phyloP scores from a whole-genome alignment of 2,888 invertebrate species.

The Eupithecia subumbrata region DNA sequence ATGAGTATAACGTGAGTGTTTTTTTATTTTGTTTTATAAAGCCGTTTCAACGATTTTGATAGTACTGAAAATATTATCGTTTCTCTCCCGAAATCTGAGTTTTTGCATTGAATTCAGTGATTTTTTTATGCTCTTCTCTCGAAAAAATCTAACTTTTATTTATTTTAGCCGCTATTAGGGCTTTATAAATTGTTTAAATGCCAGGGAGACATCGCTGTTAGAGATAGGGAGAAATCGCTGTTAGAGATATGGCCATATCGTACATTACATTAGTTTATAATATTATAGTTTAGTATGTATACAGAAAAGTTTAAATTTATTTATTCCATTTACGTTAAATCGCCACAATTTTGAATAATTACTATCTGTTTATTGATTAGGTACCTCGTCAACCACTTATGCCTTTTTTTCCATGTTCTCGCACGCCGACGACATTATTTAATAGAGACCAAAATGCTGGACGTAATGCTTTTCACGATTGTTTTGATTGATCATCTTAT shows the following conservation, averaged over 20 bases:
- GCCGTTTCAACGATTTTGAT: not conserved
- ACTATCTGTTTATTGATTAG: not conserved
- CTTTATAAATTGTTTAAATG: not conserved
- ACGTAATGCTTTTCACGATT: not conserved
- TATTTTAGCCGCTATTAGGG: too few species aligned
- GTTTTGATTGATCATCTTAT: not conserved
- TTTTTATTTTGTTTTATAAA: not conserved
- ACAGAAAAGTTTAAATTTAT: not conserved
- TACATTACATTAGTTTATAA: not conserved
- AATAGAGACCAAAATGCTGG: not conserved
- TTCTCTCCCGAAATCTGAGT: not conserved
- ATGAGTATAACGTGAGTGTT: conserved; percentile 84
- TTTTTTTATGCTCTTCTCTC: not conserved
- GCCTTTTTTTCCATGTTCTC: not conserved
- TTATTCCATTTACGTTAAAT: not conserved
- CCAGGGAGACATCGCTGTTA: not conserved
- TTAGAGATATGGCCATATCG: not conserved
- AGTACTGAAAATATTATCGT: not conserved
- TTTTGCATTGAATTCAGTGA: not conserved
- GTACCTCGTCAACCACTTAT: not conserved
- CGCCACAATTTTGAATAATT: not conserved
- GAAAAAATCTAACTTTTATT: not conserved
- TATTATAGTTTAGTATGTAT: not conserved
- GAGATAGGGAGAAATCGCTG: not conserved
- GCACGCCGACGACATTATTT: not conserved